Evolutionary conservation across 2,113 vertebrate genomes (phyloP).

Genomic region (Lipophrys pholis): DNA sequence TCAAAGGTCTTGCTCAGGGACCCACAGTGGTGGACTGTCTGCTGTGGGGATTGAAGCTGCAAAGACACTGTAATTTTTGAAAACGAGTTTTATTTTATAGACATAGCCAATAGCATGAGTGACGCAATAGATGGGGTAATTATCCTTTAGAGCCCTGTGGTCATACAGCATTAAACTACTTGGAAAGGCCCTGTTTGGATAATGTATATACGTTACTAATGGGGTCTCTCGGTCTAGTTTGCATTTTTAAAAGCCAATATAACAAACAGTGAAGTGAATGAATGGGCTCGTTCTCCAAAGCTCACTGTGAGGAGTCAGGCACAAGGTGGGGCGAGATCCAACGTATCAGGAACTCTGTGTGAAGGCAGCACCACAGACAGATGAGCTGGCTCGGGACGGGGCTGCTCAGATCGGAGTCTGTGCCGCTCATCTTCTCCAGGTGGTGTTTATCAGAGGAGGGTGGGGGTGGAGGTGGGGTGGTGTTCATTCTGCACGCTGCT

Average conservation of each 20-base stretch:
- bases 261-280: not conserved
- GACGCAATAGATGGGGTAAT: too few species aligned
- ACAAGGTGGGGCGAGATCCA: slow-evolving; percentile 86
- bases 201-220: too few species aligned
- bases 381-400: slow-evolving; percentile 75
- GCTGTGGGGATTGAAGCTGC: too few species aligned
- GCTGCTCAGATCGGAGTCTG: slow-evolving; percentile 59
- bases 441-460: not conserved
- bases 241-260: slow-evolving; percentile 78
- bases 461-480: too few species aligned
- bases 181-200: too few species aligned
- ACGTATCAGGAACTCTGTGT: slow-evolving; percentile 88
- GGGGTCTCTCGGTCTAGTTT: slow-evolving; percentile 89
- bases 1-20: too few species aligned
- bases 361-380: slow-evolving; percentile 84
- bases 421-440: slow-evolving; percentile 37
- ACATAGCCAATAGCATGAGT: too few species aligned
- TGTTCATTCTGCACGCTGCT: slow-evolving; percentile 1
- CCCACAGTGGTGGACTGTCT: too few species aligned
- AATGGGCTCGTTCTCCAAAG: not conserved
- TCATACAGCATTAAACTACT: too few species aligned
- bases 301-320: slow-evolving; percentile 90
- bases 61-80: too few species aligned
- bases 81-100: too few species aligned
- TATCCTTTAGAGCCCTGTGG: too few species aligned